These are phyloP conservation scores for Musca vetustissima DNA, from an alignment of 1,140 invertebrate genomes.

Conservation along the genomic window DNA sequence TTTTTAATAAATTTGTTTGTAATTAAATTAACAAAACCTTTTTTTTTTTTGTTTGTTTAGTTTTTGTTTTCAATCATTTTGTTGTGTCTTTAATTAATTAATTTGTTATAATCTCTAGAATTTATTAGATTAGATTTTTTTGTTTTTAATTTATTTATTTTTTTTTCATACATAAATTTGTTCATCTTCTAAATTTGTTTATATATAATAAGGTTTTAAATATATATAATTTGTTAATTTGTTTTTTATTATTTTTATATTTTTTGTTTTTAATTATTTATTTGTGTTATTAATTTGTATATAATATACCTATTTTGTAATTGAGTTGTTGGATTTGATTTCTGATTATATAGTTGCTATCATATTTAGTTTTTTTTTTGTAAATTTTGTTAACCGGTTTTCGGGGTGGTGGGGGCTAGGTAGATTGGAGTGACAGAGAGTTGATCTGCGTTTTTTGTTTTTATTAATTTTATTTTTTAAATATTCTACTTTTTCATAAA, in stretches of 20 bases:
- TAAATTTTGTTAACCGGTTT: neutral
- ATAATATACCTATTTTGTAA: constrained; percentile 22
- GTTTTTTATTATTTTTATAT: neutral
- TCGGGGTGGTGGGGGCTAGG: too few species aligned
- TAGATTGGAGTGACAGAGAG: too few species aligned
- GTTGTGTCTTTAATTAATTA: too few species aligned
- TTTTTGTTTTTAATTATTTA: constrained; percentile 14
- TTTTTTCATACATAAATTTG: too few species aligned
- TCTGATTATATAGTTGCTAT: constrained; percentile 2
- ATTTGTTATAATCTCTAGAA: too few species aligned
- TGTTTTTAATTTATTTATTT: too few species aligned
- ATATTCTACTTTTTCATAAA: neutral
- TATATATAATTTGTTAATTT: constrained; percentile 2
- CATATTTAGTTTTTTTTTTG: neutral
- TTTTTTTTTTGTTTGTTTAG: too few species aligned
- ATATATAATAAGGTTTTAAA: neutral
- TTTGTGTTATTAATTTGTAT: constrained; percentile 5
- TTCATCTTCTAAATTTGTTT: too few species aligned
- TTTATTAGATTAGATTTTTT: too few species aligned
- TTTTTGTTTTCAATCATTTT: too few species aligned
- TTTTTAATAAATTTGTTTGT: too few species aligned
- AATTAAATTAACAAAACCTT: too few species aligned
- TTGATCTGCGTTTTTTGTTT: neutral
- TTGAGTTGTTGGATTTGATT: constrained; percentile 25
- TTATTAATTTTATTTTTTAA: neutral